phyloP scores from a whole-genome alignment of 2,888 invertebrate species.

The Alviniconcha strummeri region DNA sequence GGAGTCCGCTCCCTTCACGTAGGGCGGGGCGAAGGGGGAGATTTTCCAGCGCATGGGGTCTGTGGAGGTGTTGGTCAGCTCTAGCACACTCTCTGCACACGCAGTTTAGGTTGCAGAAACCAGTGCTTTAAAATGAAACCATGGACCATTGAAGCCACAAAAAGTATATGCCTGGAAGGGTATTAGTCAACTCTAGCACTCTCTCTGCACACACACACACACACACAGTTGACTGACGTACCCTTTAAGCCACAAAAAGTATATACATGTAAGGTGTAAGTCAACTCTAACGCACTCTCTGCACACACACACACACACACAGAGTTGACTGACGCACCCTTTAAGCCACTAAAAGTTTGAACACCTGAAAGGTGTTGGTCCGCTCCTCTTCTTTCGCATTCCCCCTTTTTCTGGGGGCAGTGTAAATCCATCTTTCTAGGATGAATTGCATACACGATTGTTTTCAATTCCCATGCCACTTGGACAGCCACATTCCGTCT shows the following conservation, averaged over 20 bases:
- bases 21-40: conserved; percentile 59
- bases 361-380: too few relatives aligned
- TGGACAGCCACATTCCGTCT: too few relatives aligned
- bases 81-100: conserved; percentile 47
- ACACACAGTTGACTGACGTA: not conserved
- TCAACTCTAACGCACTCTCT: not conserved
- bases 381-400: too few relatives aligned
- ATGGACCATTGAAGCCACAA: too few relatives aligned
- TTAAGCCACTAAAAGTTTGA: not conserved
- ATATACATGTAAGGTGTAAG: not conserved
- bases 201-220: not conserved
- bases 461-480: too few relatives aligned
- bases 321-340: not conserved
- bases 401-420: too few relatives aligned
- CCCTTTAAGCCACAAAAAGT: not conserved
- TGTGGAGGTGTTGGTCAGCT: conserved; percentile 51
- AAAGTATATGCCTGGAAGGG: too few relatives aligned
- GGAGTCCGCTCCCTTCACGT: conserved; percentile 55
- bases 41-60: conserved; percentile 54
- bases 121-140: too few relatives aligned
- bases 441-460: too few relatives aligned
- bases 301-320: not conserved
- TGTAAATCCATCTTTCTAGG: too few relatives aligned
- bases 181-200: not conserved
- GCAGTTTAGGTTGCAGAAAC: too few relatives aligned